These are phyloP conservation scores for Tetragnatha montana DNA, from an alignment of 2,888 invertebrate species.

Conservation along the genomic window DNA sequence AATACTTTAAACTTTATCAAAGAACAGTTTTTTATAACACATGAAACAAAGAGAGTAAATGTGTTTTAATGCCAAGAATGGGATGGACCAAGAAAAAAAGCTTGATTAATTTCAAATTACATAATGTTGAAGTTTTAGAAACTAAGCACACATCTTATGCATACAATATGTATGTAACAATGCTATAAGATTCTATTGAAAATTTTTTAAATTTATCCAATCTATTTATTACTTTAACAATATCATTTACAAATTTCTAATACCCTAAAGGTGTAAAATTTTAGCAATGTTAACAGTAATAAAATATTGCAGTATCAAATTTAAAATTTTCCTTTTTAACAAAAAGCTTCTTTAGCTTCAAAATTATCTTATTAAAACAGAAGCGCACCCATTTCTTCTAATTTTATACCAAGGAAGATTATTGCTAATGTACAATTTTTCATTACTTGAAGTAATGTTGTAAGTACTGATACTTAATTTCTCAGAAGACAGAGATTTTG, in stretches of 20 bases:
- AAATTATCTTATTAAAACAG: constrained; percentile 24
- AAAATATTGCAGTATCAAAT: constrained; percentile 26
- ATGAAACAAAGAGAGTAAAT: neutral
- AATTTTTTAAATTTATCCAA: neutral
- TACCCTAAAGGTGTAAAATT: neutral
- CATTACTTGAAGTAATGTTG: neutral
- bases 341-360: neutral
- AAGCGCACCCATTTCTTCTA: constrained; percentile 5
- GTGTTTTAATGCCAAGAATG: neutral
- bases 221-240: neutral
- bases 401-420: neutral
- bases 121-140: no score
- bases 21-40: neutral
- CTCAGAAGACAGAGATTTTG: constrained; percentile 2
- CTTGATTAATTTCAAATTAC: no score
- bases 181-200: neutral
- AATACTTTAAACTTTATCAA: no score
- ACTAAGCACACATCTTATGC: neutral
- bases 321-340: constrained; percentile 11
- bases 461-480: neutral
- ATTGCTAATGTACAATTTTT: neutral
- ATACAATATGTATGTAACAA: neutral
- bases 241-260: neutral
- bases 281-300: neutral
- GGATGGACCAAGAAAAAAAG: no score